A percentile compares a stretch with the other conserved stretches of the same genome.
These are phyloP conservation scores for Chymomyza costata DNA, from an alignment of 1,140 invertebrate genomes.

Conservation along the genomic window DNA sequence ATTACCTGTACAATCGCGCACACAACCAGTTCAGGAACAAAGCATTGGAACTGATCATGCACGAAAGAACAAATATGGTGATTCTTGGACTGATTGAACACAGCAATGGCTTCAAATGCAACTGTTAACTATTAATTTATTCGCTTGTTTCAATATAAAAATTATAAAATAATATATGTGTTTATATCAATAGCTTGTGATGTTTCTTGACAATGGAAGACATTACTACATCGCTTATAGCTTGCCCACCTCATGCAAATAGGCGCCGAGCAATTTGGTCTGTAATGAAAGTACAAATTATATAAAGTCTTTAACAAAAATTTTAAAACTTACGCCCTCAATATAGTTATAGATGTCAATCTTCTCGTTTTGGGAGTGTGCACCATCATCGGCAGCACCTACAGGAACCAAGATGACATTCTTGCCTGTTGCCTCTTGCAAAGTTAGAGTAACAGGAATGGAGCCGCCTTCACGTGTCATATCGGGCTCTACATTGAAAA, in stretches of 20 bases:
- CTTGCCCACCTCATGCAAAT: slow-evolving; percentile 84
- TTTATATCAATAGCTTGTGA: slow-evolving; percentile 33
- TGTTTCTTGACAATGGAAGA: slow-evolving; percentile 27
- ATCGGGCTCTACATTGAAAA: slow-evolving; percentile 95
- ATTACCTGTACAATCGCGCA: no score
- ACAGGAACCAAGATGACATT: slow-evolving; percentile 95
- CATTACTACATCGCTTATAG: slow-evolving; percentile 30
- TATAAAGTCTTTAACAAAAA: neutral
- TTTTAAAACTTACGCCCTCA: slow-evolving; percentile 85
- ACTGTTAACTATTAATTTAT: slow-evolving; percentile 33
- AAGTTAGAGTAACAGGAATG: slow-evolving; percentile 95
- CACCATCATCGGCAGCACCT: slow-evolving; percentile 95
- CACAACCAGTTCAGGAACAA: slow-evolving; percentile 9
- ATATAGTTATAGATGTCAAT: slow-evolving; percentile 95
- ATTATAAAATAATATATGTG: slow-evolving; percentile 1
- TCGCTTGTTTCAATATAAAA: slow-evolving; percentile 34
- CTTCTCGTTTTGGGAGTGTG: slow-evolving; percentile 99
- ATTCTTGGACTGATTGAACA: slow-evolving; percentile 53
- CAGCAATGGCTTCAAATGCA: slow-evolving; percentile 4
- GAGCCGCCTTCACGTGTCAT: slow-evolving; percentile 96
- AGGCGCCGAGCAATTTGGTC: slow-evolving; percentile 91
- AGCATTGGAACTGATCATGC: neutral
- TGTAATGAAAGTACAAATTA: slow-evolving; percentile 75
- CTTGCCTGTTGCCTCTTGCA: slow-evolving; percentile 92
- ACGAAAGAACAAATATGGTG: slow-evolving; percentile 64